A percentile compares a stretch with the other conserved stretches of the same genome.
These are phyloP conservation scores for Spongilla lacustris DNA, from an alignment of 37 sponge, comb jelly and placozoan genomes.

Conservation along the genomic window DNA sequence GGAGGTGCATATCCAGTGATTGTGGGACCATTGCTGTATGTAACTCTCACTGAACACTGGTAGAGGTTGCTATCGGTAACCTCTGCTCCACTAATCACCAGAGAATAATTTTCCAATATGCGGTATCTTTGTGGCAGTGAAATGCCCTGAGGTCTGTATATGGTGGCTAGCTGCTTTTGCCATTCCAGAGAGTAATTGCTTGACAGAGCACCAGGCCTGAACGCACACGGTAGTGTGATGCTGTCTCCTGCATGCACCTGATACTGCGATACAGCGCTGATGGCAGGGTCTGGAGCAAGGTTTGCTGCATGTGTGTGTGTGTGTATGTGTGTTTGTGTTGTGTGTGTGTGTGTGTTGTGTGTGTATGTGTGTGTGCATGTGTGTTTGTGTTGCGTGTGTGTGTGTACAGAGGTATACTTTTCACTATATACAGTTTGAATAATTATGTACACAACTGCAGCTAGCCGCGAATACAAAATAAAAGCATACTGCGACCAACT, in stretches of 20 bases:
- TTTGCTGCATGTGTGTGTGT: neutral
- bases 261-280: neutral
- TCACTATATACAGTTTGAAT: too few species aligned
- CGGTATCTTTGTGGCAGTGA: neutral
- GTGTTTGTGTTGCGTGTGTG: neutral
- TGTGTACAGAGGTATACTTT: neutral
- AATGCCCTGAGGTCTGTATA: neutral
- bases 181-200: neutral
- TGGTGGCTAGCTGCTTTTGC: neutral
- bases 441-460: too few species aligned
- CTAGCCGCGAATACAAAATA: too few species aligned
- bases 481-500: too few species aligned
- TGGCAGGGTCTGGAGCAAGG: neutral
- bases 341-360: neutral
- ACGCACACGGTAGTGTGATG: neutral
- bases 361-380: constrained; percentile 19
- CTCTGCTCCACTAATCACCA: neutral
- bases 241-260: neutral
- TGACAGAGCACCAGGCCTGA: neutral
- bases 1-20: neutral
- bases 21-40: neutral
- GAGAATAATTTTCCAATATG: neutral
- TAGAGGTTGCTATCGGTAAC: neutral
- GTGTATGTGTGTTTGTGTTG: neutral
- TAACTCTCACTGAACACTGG: neutral